Evolutionary conservation across 2,113 vertebrate species (phyloP).

Genomic region (Ceyx cyanopectus): DNA sequence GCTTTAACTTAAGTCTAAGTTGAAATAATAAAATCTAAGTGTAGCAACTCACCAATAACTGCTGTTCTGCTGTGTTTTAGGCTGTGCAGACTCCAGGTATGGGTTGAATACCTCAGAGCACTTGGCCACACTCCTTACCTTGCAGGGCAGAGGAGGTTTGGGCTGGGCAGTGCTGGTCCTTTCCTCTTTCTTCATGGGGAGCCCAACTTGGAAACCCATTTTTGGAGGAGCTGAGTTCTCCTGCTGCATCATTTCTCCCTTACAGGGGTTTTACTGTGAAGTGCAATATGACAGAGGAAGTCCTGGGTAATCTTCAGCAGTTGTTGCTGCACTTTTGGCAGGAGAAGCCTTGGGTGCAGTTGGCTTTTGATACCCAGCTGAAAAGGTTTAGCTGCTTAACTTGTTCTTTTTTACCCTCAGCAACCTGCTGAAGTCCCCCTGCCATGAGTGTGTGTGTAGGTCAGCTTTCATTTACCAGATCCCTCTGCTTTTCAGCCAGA

Average conservation of each 20-base stretch:
- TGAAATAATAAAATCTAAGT: background rate
- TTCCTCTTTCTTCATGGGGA: background rate
- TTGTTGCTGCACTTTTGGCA: background rate
- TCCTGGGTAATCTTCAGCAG: background rate
- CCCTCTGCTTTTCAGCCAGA: background rate
- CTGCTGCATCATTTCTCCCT: background rate
- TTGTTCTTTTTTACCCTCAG: background rate
- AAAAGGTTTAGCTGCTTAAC: background rate
- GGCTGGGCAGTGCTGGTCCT: background rate
- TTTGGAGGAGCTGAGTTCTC: background rate
- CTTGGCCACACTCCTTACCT: background rate
- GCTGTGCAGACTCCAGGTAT: background rate
- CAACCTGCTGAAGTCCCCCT: background rate
- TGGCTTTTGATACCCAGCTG: background rate
- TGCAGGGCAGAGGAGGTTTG: background rate
- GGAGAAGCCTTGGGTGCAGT: background rate
- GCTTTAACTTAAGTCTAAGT: background rate
- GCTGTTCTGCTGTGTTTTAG: background rate
- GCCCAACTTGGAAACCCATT: background rate
- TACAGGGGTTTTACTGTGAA: background rate
- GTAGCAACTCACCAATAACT: background rate
- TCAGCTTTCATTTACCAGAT: background rate
- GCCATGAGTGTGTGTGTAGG: background rate
- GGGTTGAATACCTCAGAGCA: background rate
- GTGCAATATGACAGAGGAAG: conserved; percentile 1